A percentile compares a stretch with the other conserved stretches of the same genome.
Conservation (phyloP, 2,113 vertebrate species). For the zebrafish (Danio rerio) region DNA sequence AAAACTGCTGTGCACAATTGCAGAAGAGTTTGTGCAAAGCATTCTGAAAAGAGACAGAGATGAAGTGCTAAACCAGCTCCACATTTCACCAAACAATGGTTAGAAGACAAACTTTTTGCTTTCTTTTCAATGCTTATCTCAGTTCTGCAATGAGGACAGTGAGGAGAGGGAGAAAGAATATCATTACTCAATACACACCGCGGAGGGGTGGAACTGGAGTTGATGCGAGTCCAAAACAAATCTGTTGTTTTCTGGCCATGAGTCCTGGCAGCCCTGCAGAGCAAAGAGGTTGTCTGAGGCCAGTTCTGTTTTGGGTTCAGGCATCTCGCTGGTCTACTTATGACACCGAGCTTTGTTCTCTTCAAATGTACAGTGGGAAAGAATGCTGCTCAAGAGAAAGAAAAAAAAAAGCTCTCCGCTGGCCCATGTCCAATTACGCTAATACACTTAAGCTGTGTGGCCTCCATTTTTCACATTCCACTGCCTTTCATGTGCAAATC, state of each 20-base stretch:
- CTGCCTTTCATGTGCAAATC: slow-evolving; percentile 28
- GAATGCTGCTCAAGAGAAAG: slow-evolving; percentile 25
- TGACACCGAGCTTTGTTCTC: slow-evolving; percentile 38
- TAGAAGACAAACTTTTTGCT: neutral
- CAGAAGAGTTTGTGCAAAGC: neutral
- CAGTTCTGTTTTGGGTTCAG: slow-evolving; percentile 33
- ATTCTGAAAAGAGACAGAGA: slow-evolving; percentile 14
- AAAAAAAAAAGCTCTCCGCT: slow-evolving; percentile 12
- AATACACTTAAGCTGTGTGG: slow-evolving; percentile 16
- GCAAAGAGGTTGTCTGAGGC: slow-evolving; percentile 8
- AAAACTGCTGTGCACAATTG: neutral
- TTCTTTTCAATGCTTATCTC: neutral
- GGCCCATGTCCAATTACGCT: slow-evolving; percentile 37
- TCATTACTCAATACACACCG: slow-evolving; percentile 10
- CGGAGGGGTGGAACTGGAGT: slow-evolving; percentile 22
- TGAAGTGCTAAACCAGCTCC: slow-evolving; percentile 13
- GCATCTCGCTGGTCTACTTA: slow-evolving; percentile 33
- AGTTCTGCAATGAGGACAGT: neutral
- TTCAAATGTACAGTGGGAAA: slow-evolving; percentile 28
- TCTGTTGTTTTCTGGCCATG: slow-evolving; percentile 38
- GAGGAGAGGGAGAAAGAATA: neutral
- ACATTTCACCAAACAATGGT: slow-evolving; percentile 5
- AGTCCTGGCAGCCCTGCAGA: slow-evolving; percentile 23
- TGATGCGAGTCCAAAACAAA: slow-evolving; percentile 34
- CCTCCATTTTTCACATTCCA: slow-evolving; percentile 37